Conservation (phyloP, 2,113 vertebrate species). For the Anguilla rostrata region DNA sequence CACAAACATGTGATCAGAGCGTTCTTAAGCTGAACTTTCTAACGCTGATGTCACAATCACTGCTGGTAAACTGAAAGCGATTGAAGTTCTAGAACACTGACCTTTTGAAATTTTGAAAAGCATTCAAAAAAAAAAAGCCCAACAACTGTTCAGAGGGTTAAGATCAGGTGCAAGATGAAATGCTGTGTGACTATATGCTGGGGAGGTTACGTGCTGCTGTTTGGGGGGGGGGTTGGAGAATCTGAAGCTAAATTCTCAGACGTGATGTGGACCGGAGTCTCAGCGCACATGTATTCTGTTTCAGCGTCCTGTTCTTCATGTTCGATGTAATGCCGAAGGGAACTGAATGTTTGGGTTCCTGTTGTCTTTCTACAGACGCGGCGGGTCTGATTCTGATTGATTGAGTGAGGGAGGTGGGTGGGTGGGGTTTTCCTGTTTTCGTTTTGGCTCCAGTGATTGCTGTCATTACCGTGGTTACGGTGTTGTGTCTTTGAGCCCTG, state of each 20-base stretch:
- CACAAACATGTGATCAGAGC: too few relatives aligned
- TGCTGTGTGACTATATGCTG: background rate
- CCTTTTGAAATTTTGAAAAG: too few relatives aligned
- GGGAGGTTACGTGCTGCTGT: background rate
- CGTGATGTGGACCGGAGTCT: background rate
- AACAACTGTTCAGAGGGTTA: too few relatives aligned
- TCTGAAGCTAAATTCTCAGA: background rate
- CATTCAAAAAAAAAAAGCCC: too few relatives aligned
- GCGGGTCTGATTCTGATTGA: background rate
- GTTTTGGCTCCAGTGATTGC: background rate
- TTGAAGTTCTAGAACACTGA: too few relatives aligned
- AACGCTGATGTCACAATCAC: too few relatives aligned
- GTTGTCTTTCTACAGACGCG: background rate
- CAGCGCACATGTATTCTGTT: background rate
- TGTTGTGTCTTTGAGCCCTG: background rate
- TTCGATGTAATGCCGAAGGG: background rate
- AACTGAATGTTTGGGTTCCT: background rate
- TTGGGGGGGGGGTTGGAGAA: background rate
- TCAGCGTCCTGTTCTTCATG: background rate
- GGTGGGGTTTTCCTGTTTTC: background rate
- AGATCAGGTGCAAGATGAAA: background rate
- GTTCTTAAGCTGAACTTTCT: too few relatives aligned
- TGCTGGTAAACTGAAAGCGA: too few relatives aligned
- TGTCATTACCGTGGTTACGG: background rate
- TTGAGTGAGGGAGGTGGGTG: background rate